phyloP scores from a whole-genome alignment of 2,888 invertebrate genomes.

The Fabriciana adippe region DNA sequence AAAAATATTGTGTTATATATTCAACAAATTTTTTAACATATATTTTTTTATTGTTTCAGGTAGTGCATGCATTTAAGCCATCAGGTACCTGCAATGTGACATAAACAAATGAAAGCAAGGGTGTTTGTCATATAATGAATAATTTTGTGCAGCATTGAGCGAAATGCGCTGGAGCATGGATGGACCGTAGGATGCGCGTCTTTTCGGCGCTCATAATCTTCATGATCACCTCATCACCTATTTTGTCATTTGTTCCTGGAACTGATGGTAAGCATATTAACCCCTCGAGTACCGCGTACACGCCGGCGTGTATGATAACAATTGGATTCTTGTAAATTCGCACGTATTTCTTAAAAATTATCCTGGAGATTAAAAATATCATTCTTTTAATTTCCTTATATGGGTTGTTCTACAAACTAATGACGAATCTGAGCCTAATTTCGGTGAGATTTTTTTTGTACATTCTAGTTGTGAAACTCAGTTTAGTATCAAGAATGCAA shows the following conservation, averaged over 20 bases:
- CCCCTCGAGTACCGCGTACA: too few species aligned
- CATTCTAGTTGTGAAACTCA: too few species aligned
- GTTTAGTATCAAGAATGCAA: too few species aligned
- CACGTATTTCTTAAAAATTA: too few species aligned
- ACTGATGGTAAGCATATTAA: slow-evolving; percentile 66
- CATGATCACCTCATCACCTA: slow-evolving; percentile 62
- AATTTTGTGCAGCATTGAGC: slow-evolving; percentile 57
- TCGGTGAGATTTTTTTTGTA: too few species aligned
- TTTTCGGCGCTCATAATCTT: slow-evolving; percentile 66
- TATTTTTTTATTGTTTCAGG: slow-evolving; percentile 1
- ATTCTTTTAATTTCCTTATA: too few species aligned
- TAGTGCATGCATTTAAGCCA: neutral
- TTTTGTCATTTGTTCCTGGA: slow-evolving; percentile 68
- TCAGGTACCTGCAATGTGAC: neutral
- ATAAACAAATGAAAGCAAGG: neutral
- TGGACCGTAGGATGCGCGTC: slow-evolving; percentile 79
- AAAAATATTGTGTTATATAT: too few species aligned
- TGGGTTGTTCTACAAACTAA: too few species aligned
- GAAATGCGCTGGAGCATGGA: slow-evolving; percentile 70
- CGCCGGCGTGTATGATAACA: too few species aligned
- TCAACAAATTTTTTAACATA: neutral
- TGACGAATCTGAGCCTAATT: too few species aligned
- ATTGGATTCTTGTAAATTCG: too few species aligned
- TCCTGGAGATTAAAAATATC: neutral
- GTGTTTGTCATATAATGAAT: neutral